Evolutionary conservation across 2,797 vertebrate genomes (phyloP), one percentile per base, ranked within the genome.

Genomic region (Choloepus didactylus): DNA sequence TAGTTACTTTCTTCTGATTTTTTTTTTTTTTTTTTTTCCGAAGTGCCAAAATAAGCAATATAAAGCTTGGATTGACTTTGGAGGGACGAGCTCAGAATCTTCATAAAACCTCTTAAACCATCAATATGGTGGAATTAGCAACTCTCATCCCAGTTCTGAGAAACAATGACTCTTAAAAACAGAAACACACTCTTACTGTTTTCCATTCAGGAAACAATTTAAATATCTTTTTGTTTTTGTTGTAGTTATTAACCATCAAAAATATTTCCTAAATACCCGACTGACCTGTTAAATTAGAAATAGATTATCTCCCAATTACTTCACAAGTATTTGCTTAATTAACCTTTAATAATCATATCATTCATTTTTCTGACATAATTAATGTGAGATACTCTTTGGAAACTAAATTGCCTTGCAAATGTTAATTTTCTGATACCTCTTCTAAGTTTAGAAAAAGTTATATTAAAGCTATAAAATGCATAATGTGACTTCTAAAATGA

Each of bases 221-320:
- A 95, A 93, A 77, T 92, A 89, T 79, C 86, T 94, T 93, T 96
- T 80, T 97, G 95, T 96, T 96, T 97, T 87, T 80, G 46, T 90
- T 95, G 89, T 84, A 80, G 76, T 95, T 95, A 82, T 96, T 95
- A 97, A 87, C 87, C 44, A 95, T 75, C 86, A 94, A 95, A 97
- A 96, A 94, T 97, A 95, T 97, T 96, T 96, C 86, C 94, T 96
- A 94, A 96, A 95, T 95, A 95, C 89, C 81, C 82, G 94, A 95
- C 81, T 96, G 97, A 95, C 96, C 96, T 93, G 95, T 97, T 97
- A 95, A 96, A 96, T 97, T 97, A 94, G 89, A 96, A 97, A 95
- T 95, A 97, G 94, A 97, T 97, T 97, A 96, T 89, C n/a, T 97
- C 87, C 95, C 96, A 97, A 97, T 97, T 97, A 96, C 89, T 97